Evolutionary conservation across 37 sponge, comb jelly and placozoan genomes (phyloP), one percentile per base, ranked within the genome.

Genomic region (Agelas oroides): DNA sequence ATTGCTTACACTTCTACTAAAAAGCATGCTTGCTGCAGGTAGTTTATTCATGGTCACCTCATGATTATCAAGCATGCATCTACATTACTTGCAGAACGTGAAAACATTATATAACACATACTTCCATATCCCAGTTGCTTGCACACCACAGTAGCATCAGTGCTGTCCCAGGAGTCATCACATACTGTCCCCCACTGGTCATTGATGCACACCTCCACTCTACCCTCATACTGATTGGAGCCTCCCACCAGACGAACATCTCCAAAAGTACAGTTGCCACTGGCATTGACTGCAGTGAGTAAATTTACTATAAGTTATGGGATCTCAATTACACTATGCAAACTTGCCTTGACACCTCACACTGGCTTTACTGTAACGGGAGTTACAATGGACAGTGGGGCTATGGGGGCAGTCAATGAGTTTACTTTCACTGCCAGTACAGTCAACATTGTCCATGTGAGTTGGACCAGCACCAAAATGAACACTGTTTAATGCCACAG

Each of bases 151-250:
- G 62, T 61, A 25, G 62, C 62, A 61, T 61, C 62, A 61, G 62
- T 61, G n/a, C 25, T 61, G 62, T 25, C 62, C 62, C 62, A 61
- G n/a, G 14, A 12, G 62, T 61, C 62, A 61, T 61, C 13, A 61
- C 62, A 61, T 5, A 61, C 62, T 27, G 62, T 61, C 25, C 62
- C 62, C 62, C 62, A 61, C 72, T 71, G 72, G 46, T 71, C 41
- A 71, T 71, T 71, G 41, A 71, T 71, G 46, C 72, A 71, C 72
- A 61, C 62, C 62, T 61, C 62, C 62, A 61, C 62, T 61, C 62
- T 61, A 27, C 62, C 62, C 62, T 61, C 62, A 61, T 61, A 61
- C 62, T 61, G 62, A 25, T 61, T 61, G n/a, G 62, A 61, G 19
- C 72, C 72, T 40, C 23, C 72, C 38, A 71, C 72, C 38, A 71